Base-by-base conservation (phyloP, 2,888 invertebrate genomes). In the Diploptera punctata region DNA sequence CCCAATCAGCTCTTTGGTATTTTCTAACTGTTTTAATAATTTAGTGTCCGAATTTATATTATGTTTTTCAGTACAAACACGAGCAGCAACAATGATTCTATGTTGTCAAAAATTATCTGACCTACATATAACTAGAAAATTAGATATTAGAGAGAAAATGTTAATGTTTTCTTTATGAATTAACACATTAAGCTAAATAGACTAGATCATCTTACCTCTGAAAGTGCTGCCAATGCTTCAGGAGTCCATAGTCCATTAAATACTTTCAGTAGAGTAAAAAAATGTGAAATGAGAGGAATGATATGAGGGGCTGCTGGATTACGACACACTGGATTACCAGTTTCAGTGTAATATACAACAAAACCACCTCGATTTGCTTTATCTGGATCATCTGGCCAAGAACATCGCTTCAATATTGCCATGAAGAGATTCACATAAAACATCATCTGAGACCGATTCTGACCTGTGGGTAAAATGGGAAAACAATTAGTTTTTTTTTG, bases 271-370 rank as follows among this genome's bases (percentile, higher is more conserved):
- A 97, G 85, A 0, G 90, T 87, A 54, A 97, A 87, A 49, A 96
- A 88, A 76, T 92, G 91, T 10, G 94, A 93, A 76, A 97, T 84
- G 72, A 95, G 84, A 1, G 93, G 93, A 76, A 93, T 88, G 76
- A 96, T 89, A 82, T 95, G 94, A 21, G 90, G 88, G 0, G 93
- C 91, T 70, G 94, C 93, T 21, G 97, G 97, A 86, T 95, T 97
- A 75, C 95, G 89, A 83, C 93, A 93, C 2, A 93, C 87, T 0
- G 93, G 92, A 84, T 92, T 91, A 18, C 93, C 94, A 67, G 90
- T 86, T 77, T 92, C 87, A 0, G 92, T 91, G 74, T 90, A 86
- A 33, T 91, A 91, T 4, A 91, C 90, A 43, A 95, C 88, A 82
- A 96, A 97, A 0, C 94, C 95, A 47, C 96, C 95, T 68, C 93